Conservation (phyloP, 1,140 invertebrate genomes). For the Lordiphosa stackelbergi region DNA sequence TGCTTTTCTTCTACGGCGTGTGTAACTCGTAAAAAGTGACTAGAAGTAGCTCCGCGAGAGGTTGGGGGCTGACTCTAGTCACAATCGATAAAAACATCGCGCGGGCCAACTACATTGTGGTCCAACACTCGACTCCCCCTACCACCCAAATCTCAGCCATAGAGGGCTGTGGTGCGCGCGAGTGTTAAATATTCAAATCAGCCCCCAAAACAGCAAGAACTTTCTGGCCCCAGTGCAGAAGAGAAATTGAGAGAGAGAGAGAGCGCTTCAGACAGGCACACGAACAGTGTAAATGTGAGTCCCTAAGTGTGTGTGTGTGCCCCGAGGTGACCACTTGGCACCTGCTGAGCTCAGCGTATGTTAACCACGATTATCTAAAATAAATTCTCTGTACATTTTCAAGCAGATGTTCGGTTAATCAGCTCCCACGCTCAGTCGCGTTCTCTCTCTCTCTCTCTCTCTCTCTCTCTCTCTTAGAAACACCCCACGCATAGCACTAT, state of each 20-base stretch:
- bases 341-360: slow-evolving; percentile 40
- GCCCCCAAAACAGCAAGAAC: slow-evolving; percentile 31
- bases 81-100: slow-evolving; percentile 46
- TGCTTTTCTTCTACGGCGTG: slow-evolving; percentile 1
- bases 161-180: slow-evolving; percentile 48
- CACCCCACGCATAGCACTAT: slow-evolving; percentile 1
- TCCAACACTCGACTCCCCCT: slow-evolving; percentile 20
- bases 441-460: too few species aligned
- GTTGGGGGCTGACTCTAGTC: slow-evolving; percentile 9
- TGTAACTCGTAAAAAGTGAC: slow-evolving; percentile 21
- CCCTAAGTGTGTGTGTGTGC: neutral
- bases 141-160: slow-evolving; percentile 55
- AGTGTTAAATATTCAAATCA: slow-evolving; percentile 61
- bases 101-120: slow-evolving; percentile 43
- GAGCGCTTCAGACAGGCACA: too few species aligned
- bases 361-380: slow-evolving; percentile 5
- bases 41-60: slow-evolving; percentile 5
- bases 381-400: too few species aligned
- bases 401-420: too few species aligned
- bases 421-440: slow-evolving; percentile 1
- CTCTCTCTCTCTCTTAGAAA: slow-evolving; percentile 21
- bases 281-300: slow-evolving; percentile 34
- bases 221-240: slow-evolving; percentile 4
- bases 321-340: slow-evolving; percentile 23
- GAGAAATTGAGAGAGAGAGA: slow-evolving; percentile 16